These are phyloP conservation scores for Argyra leucocephala DNA, from an alignment of 2,888 invertebrate genomes.

Conservation along the genomic window DNA sequence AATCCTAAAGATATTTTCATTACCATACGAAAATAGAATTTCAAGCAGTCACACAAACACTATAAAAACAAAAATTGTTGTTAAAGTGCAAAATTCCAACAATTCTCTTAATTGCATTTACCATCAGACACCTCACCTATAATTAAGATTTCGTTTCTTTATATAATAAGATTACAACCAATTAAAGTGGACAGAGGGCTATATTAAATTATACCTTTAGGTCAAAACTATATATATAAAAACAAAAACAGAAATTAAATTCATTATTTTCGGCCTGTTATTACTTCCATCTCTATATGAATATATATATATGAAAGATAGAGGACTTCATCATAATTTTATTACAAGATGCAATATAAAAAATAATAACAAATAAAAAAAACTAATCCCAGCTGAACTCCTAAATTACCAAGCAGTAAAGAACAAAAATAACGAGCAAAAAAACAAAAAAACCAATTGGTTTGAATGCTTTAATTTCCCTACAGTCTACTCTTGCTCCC, in stretches of 20 bases:
- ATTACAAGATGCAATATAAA: background rate
- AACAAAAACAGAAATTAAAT: no score
- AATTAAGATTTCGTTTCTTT: background rate
- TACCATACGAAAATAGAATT: no score
- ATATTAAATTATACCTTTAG: background rate
- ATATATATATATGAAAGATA: no score
- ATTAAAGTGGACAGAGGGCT: background rate
- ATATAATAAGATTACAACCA: background rate
- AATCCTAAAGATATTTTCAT: no score
- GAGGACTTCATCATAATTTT: no score
- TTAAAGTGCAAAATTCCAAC: background rate
- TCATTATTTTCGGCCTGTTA: no score
- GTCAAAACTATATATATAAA: no score
- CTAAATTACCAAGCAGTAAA: background rate
- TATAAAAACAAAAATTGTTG: no score
- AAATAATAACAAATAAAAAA: no score
- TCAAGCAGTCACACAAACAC: no score
- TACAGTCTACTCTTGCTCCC: no score
- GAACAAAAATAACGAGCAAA: background rate
- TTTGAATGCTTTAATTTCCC: background rate
- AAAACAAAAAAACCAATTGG: background rate
- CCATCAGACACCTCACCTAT: background rate
- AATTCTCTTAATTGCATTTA: background rate
- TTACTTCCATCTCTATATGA: no score
- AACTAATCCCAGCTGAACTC: background rate